Conservation (phyloP, 2,113 vertebrate species). For the Hippocampus comes region DNA sequence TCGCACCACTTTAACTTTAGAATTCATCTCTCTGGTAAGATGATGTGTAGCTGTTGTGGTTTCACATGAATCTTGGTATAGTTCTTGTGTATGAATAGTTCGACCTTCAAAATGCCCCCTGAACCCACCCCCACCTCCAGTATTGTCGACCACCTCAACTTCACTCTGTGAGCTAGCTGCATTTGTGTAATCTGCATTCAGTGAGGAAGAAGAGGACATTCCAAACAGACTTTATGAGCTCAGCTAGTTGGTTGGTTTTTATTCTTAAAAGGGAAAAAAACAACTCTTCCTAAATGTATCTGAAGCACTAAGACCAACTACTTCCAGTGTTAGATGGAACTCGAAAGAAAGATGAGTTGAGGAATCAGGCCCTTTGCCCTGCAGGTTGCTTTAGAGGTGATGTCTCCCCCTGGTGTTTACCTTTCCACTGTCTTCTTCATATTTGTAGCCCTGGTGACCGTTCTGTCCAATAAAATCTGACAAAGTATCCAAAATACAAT, state of each 20-base stretch:
- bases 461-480: slow-evolving; percentile 72
- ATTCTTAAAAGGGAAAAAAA: background rate
- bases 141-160: slow-evolving; percentile 22
- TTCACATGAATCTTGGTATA: slow-evolving; percentile 40
- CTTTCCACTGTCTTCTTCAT: slow-evolving; percentile 61
- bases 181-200: slow-evolving; percentile 11
- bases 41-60: slow-evolving; percentile 54
- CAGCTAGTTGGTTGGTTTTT: slow-evolving; percentile 7
- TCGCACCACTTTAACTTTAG: slow-evolving; percentile 21
- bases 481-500: slow-evolving; percentile 53
- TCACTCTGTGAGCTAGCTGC: background rate
- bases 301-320: slow-evolving; percentile 35
- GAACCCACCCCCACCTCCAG: slow-evolving; percentile 19
- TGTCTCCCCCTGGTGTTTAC: slow-evolving; percentile 65
- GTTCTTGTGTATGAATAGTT: slow-evolving; percentile 34
- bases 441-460: slow-evolving; percentile 68
- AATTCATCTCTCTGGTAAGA: slow-evolving; percentile 33
- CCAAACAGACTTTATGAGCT: slow-evolving; percentile 39
- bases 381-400: slow-evolving; percentile 43
- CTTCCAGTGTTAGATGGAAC: background rate
- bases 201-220: slow-evolving; percentile 29
- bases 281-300: slow-evolving; percentile 14
- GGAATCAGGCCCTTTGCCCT: slow-evolving; percentile 17
- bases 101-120: slow-evolving; percentile 30
- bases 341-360: slow-evolving; percentile 14